phyloP scores from a whole-genome alignment of 2,113 vertebrate genomes.

The Dolichotis patagonum region DNA sequence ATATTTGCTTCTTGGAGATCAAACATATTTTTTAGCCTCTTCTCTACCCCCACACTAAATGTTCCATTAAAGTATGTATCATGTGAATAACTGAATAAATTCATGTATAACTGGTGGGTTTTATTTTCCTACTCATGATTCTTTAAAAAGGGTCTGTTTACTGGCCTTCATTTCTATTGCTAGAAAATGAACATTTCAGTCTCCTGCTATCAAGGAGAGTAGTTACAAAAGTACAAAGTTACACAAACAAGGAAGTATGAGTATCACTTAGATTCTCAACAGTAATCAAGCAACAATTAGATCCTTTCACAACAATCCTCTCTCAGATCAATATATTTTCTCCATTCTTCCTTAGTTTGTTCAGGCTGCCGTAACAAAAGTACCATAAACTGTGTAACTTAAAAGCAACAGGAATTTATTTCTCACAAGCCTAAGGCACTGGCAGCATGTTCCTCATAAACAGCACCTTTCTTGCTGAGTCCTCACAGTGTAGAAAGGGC shows the following conservation, averaged over 20 bases:
- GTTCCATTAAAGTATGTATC: not conserved
- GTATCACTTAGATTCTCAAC: slow-evolving; percentile 43
- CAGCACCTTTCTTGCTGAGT: not conserved
- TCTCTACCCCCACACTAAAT: not conserved
- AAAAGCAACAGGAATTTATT: not conserved
- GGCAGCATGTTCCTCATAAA: not conserved
- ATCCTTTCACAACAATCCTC: not conserved
- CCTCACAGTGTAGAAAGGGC: not conserved
- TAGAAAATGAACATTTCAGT: slow-evolving; percentile 1
- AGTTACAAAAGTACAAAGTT: slow-evolving; percentile 5
- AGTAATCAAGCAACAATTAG: slow-evolving; percentile 8
- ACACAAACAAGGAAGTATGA: slow-evolving; percentile 34
- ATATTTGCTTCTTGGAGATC: not conserved
- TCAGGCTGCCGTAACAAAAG: not conserved
- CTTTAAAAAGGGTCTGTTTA: not conserved
- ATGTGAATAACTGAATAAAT: slow-evolving; percentile 30
- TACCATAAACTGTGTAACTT: not conserved
- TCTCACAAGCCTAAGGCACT: not conserved
- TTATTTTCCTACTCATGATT: not conserved
- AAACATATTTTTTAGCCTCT: slow-evolving; percentile 48
- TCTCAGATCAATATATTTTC: not conserved
- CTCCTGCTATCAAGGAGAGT: not conserved
- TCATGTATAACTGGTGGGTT: not conserved
- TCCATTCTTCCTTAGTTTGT: not conserved
- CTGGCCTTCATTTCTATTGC: slow-evolving; percentile 18